Evolutionary conservation across 2,113 vertebrate genomes (phyloP), one percentile per base, ranked within the genome.

Genomic region (Coturnix japonica): DNA sequence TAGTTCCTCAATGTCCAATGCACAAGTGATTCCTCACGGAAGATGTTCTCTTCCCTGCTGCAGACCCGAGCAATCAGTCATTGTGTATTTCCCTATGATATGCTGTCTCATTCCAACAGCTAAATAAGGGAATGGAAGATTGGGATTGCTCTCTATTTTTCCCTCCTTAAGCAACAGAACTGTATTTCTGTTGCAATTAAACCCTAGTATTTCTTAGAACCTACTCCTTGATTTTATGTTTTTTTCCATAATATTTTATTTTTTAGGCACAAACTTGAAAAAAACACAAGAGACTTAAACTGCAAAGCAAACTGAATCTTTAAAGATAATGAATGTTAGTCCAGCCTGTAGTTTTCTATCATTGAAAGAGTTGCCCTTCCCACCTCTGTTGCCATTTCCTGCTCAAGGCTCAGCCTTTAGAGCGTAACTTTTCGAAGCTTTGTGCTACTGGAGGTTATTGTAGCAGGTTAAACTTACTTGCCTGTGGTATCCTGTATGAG

Each of bases 11-110:
- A 70, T 67, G 79, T 73, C 25, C 63, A 31, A 8, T 73, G 51
- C 64, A 64, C 46, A 76, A 91, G 78, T 63, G 46, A n/a, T 59
- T 94, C 81, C 43, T 81, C 70, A 79, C 31, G 66, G 59, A 91
- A 89, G 49, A 54, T 63, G 6, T 47, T 87, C 77, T 66, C 53
- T 77, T 74, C 33, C 35, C 31, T 70, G 57, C 43, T 75, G 41
- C 79, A 53, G 33, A 64, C 66, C 59, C 54, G 44, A 73, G 11
- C 41, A 49, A 23, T 78, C 13, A 18, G 46, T 84, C 43, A 12
- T 63, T 91, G 69, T 88, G 4, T 85, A 10, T 87, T 90, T 85
- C 82, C 8, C 4, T 85, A 8, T 49, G 11, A 22, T 76, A 9
- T 2, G 18, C 41, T 87, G 8, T 87, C 46, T 35, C 80, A 35